Evolutionary conservation across 2,888 invertebrate genomes (phyloP), one percentile per base, ranked within the genome.

Genomic region (Pammene aurita): DNA sequence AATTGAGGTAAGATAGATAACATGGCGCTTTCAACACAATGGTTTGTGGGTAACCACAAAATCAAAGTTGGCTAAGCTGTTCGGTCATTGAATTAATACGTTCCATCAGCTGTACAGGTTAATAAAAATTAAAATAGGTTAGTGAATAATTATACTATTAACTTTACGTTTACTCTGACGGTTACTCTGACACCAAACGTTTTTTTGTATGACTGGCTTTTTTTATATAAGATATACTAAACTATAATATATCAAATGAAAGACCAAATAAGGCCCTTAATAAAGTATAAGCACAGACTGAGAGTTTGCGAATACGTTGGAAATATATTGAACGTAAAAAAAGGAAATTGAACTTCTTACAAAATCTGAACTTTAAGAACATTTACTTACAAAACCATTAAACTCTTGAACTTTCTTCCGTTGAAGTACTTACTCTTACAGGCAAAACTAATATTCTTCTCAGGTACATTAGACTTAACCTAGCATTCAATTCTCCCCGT

Each of bases 401-500:
- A 11, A 13, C 18, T 26, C 35, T 56, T 13, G 38, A 58, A 57
- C n/a, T 58, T 50, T 54, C 56, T 41, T 44, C 9, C 16, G 7
- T 44, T 16, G 41, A 11, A 42, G 57, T 26, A 44, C 55, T 14
- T 16, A 38, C 56, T 44, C 18, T 61, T 67, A 41, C 46, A 50
- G 4, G 41, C 9, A 62, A 67, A 56, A 62, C 56, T 38, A 57
- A 68, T 68, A 64, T 52, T 64, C 65, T 57, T 50, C 56, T 13
- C 34, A 65, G 58, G 60, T 65, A 65, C 65, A 48, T 69, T 69
- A 64, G 61, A 72, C 62, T 72, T 80, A 78, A 77, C 73, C 80
- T 71, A 75, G 72, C 74, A 75, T 76, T 75, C 73, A 69, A 74
- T 65, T 55, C 54, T 65, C 66, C 72, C 74, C 71, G 70, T 76